These are phyloP conservation scores for Carterocephalus palaemon DNA, from an alignment of 2,888 invertebrate species.

Conservation along the genomic window DNA sequence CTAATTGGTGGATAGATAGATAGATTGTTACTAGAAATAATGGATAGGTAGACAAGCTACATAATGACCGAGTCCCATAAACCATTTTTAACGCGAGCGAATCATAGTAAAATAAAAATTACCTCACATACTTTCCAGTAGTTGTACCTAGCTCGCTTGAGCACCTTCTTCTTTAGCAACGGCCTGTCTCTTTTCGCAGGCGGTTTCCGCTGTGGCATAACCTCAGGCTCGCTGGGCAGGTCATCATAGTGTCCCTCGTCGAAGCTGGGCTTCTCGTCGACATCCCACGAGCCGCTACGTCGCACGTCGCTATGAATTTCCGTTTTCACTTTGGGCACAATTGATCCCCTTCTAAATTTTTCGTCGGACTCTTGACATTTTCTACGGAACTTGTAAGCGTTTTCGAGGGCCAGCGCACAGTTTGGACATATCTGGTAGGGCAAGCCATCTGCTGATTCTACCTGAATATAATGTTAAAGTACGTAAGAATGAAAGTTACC, in stretches of 20 bases:
- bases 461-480: slow-evolving; percentile 50
- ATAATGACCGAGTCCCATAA: no score
- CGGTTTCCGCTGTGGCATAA: slow-evolving; percentile 35
- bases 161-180: slow-evolving; percentile 41
- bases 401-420: slow-evolving; percentile 62
- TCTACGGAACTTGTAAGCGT: slow-evolving; percentile 66
- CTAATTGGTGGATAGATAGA: no score
- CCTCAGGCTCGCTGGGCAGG: slow-evolving; percentile 27
- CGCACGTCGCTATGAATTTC: slow-evolving; percentile 44
- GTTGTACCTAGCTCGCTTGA: slow-evolving; percentile 57
- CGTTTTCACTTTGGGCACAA: slow-evolving; percentile 45
- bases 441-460: slow-evolving; percentile 58
- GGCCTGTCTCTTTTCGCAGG: slow-evolving; percentile 31
- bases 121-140: slow-evolving; percentile 73
- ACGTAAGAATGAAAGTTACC: no score
- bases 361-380: slow-evolving; percentile 67
- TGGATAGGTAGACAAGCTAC: no score
- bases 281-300: slow-evolving; percentile 32
- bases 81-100: no score
- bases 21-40: no score
- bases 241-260: slow-evolving; percentile 44
- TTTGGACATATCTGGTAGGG: slow-evolving; percentile 61
- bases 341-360: slow-evolving; percentile 40
- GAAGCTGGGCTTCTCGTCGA: slow-evolving; percentile 32
- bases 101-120: no score